Conservation (phyloP, 1,140 invertebrate species). For the Drosophila lacertosa region DNA sequence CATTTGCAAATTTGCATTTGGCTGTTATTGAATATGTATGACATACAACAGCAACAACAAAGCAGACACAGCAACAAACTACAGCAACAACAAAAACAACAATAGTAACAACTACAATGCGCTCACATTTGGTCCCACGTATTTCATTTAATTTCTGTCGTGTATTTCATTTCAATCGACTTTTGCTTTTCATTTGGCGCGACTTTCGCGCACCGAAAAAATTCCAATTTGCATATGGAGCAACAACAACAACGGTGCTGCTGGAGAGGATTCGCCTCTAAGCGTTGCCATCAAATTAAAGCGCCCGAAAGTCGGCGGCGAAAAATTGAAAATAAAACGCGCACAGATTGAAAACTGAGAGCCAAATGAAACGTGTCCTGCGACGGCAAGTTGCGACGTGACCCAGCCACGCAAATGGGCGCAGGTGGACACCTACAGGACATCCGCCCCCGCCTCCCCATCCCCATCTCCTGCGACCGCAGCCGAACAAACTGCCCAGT, state of each 20-base stretch:
- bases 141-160: constrained; percentile 77
- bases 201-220: constrained; percentile 65
- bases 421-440: constrained; percentile 46
- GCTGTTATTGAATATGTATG: constrained; percentile 80
- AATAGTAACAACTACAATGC: constrained; percentile 28
- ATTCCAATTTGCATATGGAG: constrained; percentile 64
- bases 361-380: constrained; percentile 66
- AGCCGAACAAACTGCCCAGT: constrained; percentile 7
- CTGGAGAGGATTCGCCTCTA: constrained; percentile 14
- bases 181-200: constrained; percentile 67
- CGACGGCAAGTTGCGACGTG: constrained; percentile 46
- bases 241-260: constrained; percentile 30
- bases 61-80: constrained; percentile 42
- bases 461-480: no score
- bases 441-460: background rate
- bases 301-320: constrained; percentile 29
- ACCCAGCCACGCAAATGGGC: constrained; percentile 43
- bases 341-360: constrained; percentile 73
- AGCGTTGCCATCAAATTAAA: constrained; percentile 68
- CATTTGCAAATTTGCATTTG: constrained; percentile 76
- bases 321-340: constrained; percentile 78
- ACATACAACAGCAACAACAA: constrained; percentile 51
- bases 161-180: constrained; percentile 77
- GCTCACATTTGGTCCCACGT: constrained; percentile 65
- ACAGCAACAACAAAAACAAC: constrained; percentile 16